Percentiles rank a stretch among this genome's conserved stretches.
These are phyloP conservation scores for Spinus olivaceus DNA, from an alignment of 2,797 vertebrate genomes.

Conservation along the genomic window DNA sequence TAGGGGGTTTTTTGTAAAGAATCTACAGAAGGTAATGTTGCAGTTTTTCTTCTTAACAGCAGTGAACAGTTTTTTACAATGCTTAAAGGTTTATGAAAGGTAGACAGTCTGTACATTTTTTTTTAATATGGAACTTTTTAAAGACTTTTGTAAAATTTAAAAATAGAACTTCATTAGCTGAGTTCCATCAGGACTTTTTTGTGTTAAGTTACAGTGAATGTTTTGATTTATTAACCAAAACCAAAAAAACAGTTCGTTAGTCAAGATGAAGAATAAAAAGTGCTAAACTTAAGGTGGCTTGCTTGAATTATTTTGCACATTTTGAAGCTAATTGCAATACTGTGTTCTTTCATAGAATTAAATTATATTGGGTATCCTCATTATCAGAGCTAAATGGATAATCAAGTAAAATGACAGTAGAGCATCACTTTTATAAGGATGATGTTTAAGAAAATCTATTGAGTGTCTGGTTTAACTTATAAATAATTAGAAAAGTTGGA, in stretches of 20 bases:
- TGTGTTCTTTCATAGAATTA: background rate
- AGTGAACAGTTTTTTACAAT: background rate
- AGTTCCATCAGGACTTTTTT: background rate
- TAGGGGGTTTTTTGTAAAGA: background rate
- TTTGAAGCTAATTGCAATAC: background rate
- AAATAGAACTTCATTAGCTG: background rate
- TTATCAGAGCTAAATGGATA: background rate
- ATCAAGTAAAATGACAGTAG: background rate
- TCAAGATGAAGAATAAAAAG: background rate
- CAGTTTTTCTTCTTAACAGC: background rate
- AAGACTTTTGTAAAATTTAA: background rate
- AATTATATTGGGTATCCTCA: rapidly evolving
- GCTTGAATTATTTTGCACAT: background rate
- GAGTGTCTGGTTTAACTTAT: background rate
- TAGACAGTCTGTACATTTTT: background rate
- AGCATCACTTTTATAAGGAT: background rate
- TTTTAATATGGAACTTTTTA: background rate
- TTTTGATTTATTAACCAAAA: background rate
- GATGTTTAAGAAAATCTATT: background rate
- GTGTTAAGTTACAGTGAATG: background rate
- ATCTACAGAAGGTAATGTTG: background rate
- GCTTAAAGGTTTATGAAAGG: background rate
- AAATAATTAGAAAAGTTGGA: background rate
- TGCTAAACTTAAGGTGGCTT: background rate
- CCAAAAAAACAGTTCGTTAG: background rate